Evolutionary conservation across 2,888 invertebrate species (phyloP), one percentile per base, ranked within the genome.

Genomic region (Chloroclystis v-ata): DNA sequence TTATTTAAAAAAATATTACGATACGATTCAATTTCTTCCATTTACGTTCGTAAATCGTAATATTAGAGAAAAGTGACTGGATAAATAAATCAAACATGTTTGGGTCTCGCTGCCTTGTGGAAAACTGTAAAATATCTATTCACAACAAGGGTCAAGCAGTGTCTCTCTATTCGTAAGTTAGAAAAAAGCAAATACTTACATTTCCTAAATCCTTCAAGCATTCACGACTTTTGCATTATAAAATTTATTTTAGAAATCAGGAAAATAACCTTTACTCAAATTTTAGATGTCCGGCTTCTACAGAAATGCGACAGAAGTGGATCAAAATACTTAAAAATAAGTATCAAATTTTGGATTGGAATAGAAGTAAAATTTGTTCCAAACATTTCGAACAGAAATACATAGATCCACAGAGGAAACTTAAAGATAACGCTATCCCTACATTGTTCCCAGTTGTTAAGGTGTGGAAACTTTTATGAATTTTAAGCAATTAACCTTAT

Each of bases 261-360:
- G n/a, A 33, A 6, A 8, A 1, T 32, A 32, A 32, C 32, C 16
- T 33, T n/a, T 2, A n/a, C 10, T 2, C 10, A 35, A 6, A 16
- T 46, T 52, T 28, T 60, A 86, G 86, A 51, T 84, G 77, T 56
- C 86, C 86, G 32, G 50, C 63, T 26, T 62, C 56, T 4, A 52
- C 52, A 35, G 80, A 81, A 52, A 76, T 82, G 74, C 71, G 82
- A 47, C 79, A 67, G 47, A 78, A 69, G 61, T 86, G 86, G 86
- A 58, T 81, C 5, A 68, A 70, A 46, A 52, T 76, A 13, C 61
- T 85, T 7, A 82, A 72, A 59, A 76, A 72, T 44, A 80, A 70
- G 53, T 83, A 83, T 54, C 56, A 67, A 38, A 54, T 68, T 30
- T 57, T 86, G 28, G 82, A 86, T 52, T 85, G 81, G 82, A 46